Conservation (phyloP, 2,113 vertebrate genomes). For the Antechinus stuartii region DNA sequence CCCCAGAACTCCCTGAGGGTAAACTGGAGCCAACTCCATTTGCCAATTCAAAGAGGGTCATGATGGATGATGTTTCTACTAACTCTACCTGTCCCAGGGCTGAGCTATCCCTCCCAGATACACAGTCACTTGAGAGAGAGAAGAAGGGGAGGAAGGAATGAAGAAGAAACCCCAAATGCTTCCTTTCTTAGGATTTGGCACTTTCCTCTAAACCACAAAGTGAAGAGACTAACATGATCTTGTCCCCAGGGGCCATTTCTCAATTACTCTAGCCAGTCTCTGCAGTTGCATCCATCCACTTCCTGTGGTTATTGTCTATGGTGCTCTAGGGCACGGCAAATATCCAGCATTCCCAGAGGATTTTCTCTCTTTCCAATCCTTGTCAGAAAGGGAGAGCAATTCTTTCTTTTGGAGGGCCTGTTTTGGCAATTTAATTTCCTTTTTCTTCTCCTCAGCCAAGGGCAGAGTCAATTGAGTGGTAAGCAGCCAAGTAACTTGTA, state of each 20-base stretch:
- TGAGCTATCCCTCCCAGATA: background rate
- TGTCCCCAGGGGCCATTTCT: background rate
- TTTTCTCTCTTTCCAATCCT: background rate
- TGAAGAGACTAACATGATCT: background rate
- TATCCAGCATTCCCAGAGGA: background rate
- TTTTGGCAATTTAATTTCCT: background rate
- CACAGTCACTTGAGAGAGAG: background rate
- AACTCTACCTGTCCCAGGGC: background rate
- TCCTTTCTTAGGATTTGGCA: background rate
- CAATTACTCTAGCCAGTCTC: background rate
- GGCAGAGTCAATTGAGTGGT: background rate
- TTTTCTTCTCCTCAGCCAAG: slow-evolving; percentile 18
- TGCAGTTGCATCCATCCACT: background rate
- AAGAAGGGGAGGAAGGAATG: background rate
- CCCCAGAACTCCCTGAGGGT: background rate
- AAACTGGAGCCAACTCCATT: background rate
- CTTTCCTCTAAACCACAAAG: background rate
- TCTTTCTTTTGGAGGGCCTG: background rate
- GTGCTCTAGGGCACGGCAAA: background rate
- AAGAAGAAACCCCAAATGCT: background rate
- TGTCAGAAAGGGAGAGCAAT: background rate
- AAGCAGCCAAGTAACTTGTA: background rate
- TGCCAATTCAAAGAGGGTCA: slow-evolving; percentile 17
- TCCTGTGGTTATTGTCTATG: background rate
- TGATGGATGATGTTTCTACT: background rate